Evolutionary conservation across 1,140 invertebrate species (phyloP).

Genomic region (Cotesia typhae): DNA sequence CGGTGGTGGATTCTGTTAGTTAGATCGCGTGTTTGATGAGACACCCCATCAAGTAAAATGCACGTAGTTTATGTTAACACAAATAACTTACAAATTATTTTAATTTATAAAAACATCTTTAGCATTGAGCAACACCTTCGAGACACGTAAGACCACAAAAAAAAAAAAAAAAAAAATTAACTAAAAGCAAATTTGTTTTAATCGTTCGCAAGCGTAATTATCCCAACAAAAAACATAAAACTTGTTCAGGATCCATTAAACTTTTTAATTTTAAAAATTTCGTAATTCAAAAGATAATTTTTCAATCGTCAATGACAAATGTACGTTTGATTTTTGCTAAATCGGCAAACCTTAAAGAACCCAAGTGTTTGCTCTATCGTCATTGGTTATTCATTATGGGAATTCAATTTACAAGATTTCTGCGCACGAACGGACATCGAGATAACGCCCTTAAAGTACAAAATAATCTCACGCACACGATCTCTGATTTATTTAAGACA

Average conservation of each 20-base stretch:
- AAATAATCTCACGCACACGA: constrained; percentile 40
- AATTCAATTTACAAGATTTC: constrained; percentile 40
- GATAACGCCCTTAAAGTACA: constrained; percentile 37
- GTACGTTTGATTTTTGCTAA: constrained; percentile 31
- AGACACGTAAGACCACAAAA: too few species aligned
- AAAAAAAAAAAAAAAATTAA: too few species aligned
- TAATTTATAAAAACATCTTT: background rate
- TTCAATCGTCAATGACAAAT: too few species aligned
- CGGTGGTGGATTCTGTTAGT: background rate
- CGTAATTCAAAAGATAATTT: background rate
- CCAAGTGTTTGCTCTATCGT: background rate
- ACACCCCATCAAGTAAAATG: constrained; percentile 5
- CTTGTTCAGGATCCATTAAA: background rate
- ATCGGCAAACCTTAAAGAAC: too few species aligned
- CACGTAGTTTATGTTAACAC: background rate
- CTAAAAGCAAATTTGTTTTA: too few species aligned
- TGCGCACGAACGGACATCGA: constrained; percentile 35
- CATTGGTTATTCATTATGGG: constrained; percentile 3
- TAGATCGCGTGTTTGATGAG: constrained; percentile 12
- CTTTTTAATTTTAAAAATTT: background rate
- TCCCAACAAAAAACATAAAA: too few species aligned
- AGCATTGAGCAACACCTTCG: background rate
- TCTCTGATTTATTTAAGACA: constrained; percentile 36
- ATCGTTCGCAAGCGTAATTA: too few species aligned
- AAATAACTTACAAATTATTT: constrained; percentile 7